A percentile compares a stretch with the other conserved stretches of the same genome.
Evolutionary conservation across 2,888 invertebrate species (phyloP).

Genomic region (Eupithecia vulgata): DNA sequence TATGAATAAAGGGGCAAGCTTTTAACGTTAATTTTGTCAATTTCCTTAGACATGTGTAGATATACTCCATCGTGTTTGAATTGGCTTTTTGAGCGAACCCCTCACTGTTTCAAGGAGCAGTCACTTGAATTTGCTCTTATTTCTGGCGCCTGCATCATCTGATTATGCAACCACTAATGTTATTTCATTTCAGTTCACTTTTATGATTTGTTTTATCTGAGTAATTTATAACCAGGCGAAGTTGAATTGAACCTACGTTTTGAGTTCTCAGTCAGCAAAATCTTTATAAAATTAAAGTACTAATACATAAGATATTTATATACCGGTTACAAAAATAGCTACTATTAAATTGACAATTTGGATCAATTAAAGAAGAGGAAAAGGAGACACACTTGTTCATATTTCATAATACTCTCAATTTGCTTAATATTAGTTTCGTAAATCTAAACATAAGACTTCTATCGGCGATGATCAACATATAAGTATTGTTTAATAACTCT

Average conservation of each 20-base stretch:
- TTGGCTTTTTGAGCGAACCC: not conserved
- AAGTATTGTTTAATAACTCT: constrained; percentile 34
- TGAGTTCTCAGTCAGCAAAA: not conserved
- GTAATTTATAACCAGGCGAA: not conserved
- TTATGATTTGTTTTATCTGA: not conserved
- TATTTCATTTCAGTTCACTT: not conserved
- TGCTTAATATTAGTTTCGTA: constrained; percentile 38
- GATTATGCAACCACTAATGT: constrained; percentile 11
- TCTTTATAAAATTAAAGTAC: constrained; percentile 8
- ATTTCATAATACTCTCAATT: constrained; percentile 33
- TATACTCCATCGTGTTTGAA: not conserved
- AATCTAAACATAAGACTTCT: constrained; percentile 44
- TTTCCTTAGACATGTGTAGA: not conserved
- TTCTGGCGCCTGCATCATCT: constrained; percentile 6
- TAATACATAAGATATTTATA: constrained; percentile 13
- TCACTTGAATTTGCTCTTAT: constrained; percentile 9
- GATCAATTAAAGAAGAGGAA: constrained; percentile 29
- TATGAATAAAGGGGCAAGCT: not conserved
- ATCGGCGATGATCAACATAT: constrained; percentile 43
- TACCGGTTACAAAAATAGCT: constrained; percentile 38
- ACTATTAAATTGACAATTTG: constrained; percentile 38
- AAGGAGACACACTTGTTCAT: constrained; percentile 31
- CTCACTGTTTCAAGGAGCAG: constrained; percentile 1
- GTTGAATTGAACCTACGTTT: not conserved
- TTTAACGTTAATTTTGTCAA: not conserved